Conservation (phyloP, 1,140 invertebrate genomes). For the Hetaerina americana region DNA sequence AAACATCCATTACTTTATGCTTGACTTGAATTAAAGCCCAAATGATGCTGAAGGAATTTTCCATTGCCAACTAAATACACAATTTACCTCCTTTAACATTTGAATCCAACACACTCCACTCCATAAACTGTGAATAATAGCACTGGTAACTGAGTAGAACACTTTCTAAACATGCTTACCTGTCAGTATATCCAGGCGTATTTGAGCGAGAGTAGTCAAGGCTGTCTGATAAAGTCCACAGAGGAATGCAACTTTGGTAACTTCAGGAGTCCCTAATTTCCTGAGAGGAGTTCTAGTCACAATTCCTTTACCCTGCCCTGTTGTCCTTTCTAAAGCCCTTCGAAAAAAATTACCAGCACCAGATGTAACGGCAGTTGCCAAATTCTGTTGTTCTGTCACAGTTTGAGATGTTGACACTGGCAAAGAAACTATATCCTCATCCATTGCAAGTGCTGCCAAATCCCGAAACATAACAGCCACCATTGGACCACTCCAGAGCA, state of each 20-base stretch:
- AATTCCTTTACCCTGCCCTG: constrained; percentile 16
- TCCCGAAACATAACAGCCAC: constrained; percentile 33
- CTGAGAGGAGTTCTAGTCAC: constrained; percentile 40
- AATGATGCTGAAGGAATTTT: too few relatives aligned
- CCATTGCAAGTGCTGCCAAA: neutral
- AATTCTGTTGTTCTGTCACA: neutral
- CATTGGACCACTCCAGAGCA: constrained; percentile 68
- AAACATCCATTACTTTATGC: too few relatives aligned
- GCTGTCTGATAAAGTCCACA: constrained; percentile 88
- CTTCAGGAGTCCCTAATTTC: constrained; percentile 65
- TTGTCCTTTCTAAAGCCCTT: constrained; percentile 12
- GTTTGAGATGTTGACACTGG: neutral
- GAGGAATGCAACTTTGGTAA: constrained; percentile 64
- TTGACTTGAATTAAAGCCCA: too few relatives aligned
- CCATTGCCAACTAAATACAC: too few relatives aligned
- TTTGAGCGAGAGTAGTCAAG: constrained; percentile 75
- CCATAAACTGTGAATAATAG: too few relatives aligned
- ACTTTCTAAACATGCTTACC: constrained; percentile 39
- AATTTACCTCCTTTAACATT: too few relatives aligned
- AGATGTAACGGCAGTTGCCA: neutral
- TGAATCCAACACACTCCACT: too few relatives aligned
- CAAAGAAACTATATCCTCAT: neutral
- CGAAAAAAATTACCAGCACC: neutral
- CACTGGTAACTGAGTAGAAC: too few relatives aligned
- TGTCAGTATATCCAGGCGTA: constrained; percentile 88